Evolutionary conservation across 2,888 invertebrate species (phyloP), one percentile per base, ranked within the genome.

Genomic region (Erynnis tages): DNA sequence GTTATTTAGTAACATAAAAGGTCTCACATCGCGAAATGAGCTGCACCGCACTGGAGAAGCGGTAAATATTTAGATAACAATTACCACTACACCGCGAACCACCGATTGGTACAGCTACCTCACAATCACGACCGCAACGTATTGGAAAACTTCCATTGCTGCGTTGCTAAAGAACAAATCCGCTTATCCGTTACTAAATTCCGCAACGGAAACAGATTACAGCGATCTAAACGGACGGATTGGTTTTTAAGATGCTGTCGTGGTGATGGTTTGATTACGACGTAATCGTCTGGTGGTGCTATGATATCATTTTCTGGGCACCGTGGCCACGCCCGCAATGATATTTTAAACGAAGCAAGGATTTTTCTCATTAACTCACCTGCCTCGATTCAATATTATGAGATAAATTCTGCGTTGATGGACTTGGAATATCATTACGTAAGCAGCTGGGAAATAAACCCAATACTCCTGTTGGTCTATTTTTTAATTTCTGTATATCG

Each of bases 11-110:
- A 47, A 30, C 10, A 49, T 66, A 66, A 63, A 66, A 70, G 70
- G 63, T 68, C 68, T 73, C 63, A 47, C 63, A 70, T 67, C 67
- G 63, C 65, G 66, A 65, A 71, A 71, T 76, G 66, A 72, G 65
- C 66, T 76, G 65, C 65, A 72, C 69, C 73, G 71, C 76, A 75
- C 74, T 73, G 65, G 60, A 61, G 56, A 60, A 81, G 76, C 77
- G 70, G 80, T 79, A 82, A 84, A 83, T 82, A 84, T 85, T 85
- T 84, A 79, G 79, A 81, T 76, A 82, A 81, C 79, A 82, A 85
- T 85, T 83, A 85, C 80, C 82, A 77, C 73, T 69, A 73, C 70
- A 76, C 71, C 69, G 76, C 76, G 72, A 80, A 77, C 68, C 70
- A 73, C 71, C 67, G 66, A 68, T 72, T 73, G 69, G 68, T 71